These are phyloP conservation scores for Panulirus ornatus DNA, from an alignment of 1,140 invertebrate species.

Conservation along the genomic window DNA sequence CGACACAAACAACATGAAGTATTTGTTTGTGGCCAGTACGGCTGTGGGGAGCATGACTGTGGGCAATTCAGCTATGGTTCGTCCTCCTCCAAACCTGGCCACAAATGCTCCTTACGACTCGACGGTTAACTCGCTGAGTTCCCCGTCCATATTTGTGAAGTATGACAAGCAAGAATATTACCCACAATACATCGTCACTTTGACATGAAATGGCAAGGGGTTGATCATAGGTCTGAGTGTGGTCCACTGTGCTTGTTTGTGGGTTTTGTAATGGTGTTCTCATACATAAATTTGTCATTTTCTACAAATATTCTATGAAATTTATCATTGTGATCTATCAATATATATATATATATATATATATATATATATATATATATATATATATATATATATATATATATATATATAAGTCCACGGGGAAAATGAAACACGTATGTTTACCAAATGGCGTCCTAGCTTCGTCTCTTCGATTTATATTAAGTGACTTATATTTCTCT, in stretches of 20 bases:
- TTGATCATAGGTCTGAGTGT: not conserved
- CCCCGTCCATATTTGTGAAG: slow-evolving; percentile 56
- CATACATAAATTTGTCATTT: not conserved
- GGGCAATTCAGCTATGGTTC: slow-evolving; percentile 45
- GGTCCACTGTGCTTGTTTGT: not conserved
- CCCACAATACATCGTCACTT: slow-evolving; percentile 54
- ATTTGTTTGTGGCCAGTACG: slow-evolving; percentile 60
- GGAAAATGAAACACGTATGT: too few species aligned
- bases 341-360: slow-evolving; percentile 12
- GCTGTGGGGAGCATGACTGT: slow-evolving; percentile 38
- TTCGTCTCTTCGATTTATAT: too few species aligned
- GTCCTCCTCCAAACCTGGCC: slow-evolving; percentile 51
- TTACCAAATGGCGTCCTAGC: too few species aligned
- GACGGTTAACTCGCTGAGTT: slow-evolving; percentile 12
- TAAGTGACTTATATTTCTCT: too few species aligned
- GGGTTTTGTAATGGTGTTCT: not conserved
- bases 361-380: slow-evolving; percentile 32
- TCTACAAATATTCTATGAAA: slow-evolving; percentile 3
- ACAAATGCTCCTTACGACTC: slow-evolving; percentile 56
- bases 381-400: slow-evolving; percentile 33
- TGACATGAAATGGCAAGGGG: not conserved
- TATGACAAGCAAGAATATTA: slow-evolving; percentile 68
- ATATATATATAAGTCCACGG: slow-evolving; percentile 5
- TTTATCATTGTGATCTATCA: not conserved
- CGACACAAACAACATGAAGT: not conserved